Evolutionary conservation across 2,113 vertebrate genomes (phyloP), one percentile per base, ranked within the genome.

Genomic region (Chunga burmeisteri): DNA sequence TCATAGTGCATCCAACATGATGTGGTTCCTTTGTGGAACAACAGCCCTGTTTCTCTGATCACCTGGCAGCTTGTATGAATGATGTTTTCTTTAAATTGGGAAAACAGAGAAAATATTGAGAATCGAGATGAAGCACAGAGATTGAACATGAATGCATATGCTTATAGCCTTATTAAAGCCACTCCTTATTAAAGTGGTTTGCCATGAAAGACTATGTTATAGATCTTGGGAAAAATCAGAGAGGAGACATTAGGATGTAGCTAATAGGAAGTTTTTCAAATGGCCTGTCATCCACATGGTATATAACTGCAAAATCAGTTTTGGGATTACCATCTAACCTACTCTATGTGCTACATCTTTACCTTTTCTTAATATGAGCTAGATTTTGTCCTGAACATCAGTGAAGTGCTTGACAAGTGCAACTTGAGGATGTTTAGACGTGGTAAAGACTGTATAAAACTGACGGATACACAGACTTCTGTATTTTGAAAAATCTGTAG

Each of bases 111-210:
- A 71, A 71, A 42, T 23, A 7, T 10, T 67, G 30, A 56, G 42
- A 63, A 17, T 20, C 10, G 42, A 65, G 26, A 19, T 13, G 34
- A 10, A 73, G 36, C 67, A 68, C 49, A 36, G 53, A 38, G n/a
- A 20, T 5, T 55, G 25, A 42, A 8, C 0, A 1, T 2, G 36
- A 49, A 53, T 4, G 0, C 14, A 27, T 3, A 3, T 40, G 22
- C 29, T 71, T 32, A 7, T 21, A 38, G 5, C 15, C 27, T 16
- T n/a, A n/a, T n/a, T n/a, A n/a, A n/a, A n/a, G n/a, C n/a, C n/a
- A 10, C 9, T 75, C 25, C 53, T 26, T 32, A 10, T 5, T 50
- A 11, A 65, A 65, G 49, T 6, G 27, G 6, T 61, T 92, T 77
- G 4, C 58, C 34, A 10, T 22, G 32, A 26, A 29, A 23, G 14